A percentile compares a stretch with the other conserved stretches of the same genome.
These are phyloP conservation scores for Heterodera filipjevi DNA, from an alignment of 2,888 invertebrate species.

Conservation along the genomic window DNA sequence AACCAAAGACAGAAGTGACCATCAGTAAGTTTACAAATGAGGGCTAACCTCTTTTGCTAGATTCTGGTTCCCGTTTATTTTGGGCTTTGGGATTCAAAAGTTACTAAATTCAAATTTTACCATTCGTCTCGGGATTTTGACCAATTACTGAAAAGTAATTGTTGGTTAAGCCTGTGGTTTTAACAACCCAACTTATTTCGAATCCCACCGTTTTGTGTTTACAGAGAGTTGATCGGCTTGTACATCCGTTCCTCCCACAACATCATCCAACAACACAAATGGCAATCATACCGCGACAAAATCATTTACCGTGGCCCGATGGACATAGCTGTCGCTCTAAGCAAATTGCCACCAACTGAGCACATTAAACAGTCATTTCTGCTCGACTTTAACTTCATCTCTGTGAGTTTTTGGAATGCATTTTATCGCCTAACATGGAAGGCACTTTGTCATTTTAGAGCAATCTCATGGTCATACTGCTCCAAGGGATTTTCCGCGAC, in stretches of 20 bases:
- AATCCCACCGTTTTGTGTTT: conserved; percentile 26
- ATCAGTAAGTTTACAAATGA: conserved; percentile 18
- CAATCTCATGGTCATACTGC: conserved; percentile 75
- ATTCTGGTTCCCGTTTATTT: too few relatives aligned
- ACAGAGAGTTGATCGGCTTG: conserved; percentile 49
- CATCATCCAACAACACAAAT: conserved; percentile 68
- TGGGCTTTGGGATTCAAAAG: too few relatives aligned
- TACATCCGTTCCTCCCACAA: conserved; percentile 68
- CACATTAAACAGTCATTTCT: conserved; percentile 86
- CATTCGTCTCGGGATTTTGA: too few relatives aligned
- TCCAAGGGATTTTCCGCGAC: conserved; percentile 86
- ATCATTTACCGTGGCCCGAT: conserved; percentile 66
- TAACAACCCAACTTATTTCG: conserved; percentile 45
- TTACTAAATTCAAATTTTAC: too few relatives aligned
- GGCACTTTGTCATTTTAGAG: too few relatives aligned
- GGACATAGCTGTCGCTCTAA: conserved; percentile 80
- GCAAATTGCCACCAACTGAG: conserved; percentile 81
- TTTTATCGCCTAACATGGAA: too few relatives aligned
- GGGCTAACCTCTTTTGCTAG: too few relatives aligned
- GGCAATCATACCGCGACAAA: conserved; percentile 54
- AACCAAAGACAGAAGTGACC: conserved; percentile 35
- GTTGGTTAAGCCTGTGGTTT: too few relatives aligned
- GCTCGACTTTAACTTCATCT: conserved; percentile 81
- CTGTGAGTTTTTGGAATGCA: conserved; percentile 69
- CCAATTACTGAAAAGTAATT: too few relatives aligned